Percentiles rank a stretch among this genome's conserved stretches.
Conservation (phyloP, 2,113 vertebrate genomes). For the Tricholaema leucomelas region DNA sequence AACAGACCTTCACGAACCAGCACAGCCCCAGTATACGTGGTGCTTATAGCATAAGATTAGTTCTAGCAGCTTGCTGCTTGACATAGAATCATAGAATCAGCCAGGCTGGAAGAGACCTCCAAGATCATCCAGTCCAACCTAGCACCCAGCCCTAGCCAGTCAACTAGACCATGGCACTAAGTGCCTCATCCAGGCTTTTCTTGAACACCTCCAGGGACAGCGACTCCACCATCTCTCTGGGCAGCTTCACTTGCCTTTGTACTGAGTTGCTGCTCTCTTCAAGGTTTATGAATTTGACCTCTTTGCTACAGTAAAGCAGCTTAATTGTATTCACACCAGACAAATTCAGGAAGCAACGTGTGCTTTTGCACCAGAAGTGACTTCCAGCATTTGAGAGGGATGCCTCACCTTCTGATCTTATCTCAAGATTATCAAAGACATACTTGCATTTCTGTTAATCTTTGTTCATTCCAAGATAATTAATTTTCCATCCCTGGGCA, state of each 20-base stretch:
- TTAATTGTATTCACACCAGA: neutral
- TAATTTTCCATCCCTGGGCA: neutral
- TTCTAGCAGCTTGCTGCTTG: neutral
- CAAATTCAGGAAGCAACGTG: neutral
- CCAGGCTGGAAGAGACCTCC: too few species aligned
- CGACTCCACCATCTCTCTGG: too few species aligned
- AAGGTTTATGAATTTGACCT: neutral
- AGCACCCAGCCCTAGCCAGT: too few species aligned
- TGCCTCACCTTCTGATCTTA: neutral
- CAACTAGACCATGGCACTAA: too few species aligned
- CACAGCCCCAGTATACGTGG: neutral
- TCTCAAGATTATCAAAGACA: neutral
- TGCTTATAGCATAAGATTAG: neutral
- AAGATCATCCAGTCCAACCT: too few species aligned
- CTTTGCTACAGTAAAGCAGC: neutral
- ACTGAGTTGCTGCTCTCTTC: neutral
- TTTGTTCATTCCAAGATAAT: neutral
- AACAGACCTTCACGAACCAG: neutral
- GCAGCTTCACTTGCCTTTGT: neutral
- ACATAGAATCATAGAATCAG: too few species aligned
- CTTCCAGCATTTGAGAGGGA: neutral
- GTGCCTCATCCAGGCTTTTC: too few species aligned
- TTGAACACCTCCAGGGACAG: too few species aligned
- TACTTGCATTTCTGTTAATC: neutral
- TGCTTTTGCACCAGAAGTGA: neutral